Percentiles rank a stretch among this genome's conserved stretches.
These are phyloP conservation scores for Calameuta idolon DNA, from an alignment of 2,888 invertebrate species.

Conservation along the genomic window DNA sequence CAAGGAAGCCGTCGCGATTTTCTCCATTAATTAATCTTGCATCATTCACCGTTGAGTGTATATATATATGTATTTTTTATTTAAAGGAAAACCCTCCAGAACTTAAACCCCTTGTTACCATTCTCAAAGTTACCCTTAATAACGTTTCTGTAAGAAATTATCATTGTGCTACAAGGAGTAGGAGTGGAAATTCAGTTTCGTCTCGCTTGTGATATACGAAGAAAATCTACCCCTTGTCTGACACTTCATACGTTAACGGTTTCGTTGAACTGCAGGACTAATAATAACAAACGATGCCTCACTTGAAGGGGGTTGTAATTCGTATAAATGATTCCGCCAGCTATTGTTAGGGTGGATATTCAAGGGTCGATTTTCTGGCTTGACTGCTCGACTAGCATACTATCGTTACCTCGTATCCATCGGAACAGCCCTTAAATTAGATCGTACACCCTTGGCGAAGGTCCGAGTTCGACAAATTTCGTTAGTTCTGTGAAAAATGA, in stretches of 20 bases:
- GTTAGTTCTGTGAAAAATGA: conserved; percentile 65
- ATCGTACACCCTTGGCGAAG: conserved; percentile 56
- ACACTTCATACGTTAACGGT: conserved; percentile 2
- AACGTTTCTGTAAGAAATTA: neutral
- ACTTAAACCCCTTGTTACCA: neutral
- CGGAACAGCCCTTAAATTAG: conserved; percentile 65
- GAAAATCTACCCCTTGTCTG: conserved; percentile 11
- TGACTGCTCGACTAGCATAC: neutral
- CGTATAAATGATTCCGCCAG: conserved; percentile 64
- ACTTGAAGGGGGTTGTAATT: conserved; percentile 58
- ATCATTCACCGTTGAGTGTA: neutral
- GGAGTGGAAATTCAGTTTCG: neutral
- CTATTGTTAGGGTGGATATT: conserved; percentile 40
- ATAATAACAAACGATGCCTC: conserved; percentile 47
- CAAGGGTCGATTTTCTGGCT: conserved; percentile 25
- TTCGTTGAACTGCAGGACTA: conserved; percentile 29
- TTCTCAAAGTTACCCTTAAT: neutral
- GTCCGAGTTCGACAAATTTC: conserved; percentile 66
- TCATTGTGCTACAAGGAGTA: neutral
- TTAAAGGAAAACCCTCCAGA: neutral
- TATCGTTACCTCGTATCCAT: conserved; percentile 49
- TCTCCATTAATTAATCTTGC: neutral
- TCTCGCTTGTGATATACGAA: conserved; percentile 8
- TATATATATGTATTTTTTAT: neutral
- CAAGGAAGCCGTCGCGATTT: neutral